A percentile compares a stretch with the other conserved stretches of the same genome.
phyloP scores from a whole-genome alignment of 2,888 invertebrate genomes.

The Cataglyphis altisquamis region DNA sequence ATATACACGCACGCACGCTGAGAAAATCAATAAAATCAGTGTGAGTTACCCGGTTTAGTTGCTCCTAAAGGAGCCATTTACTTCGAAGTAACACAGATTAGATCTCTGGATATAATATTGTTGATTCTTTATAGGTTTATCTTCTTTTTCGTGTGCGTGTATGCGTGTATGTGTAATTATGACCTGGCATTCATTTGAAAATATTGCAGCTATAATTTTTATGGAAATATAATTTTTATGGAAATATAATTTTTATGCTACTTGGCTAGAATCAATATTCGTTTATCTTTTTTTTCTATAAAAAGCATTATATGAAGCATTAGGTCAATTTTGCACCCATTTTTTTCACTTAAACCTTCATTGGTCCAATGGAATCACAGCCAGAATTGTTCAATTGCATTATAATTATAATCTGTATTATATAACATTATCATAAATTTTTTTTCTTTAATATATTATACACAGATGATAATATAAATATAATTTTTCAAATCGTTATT shows the following conservation, averaged over 20 bases:
- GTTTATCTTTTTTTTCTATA: not conserved
- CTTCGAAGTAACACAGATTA: conserved; percentile 21
- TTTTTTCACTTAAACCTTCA: conserved; percentile 23
- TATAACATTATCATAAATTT: conserved; percentile 13
- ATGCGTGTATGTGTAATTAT: not conserved
- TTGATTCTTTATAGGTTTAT: conserved; percentile 7
- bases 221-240: not conserved
- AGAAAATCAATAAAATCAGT: conserved; percentile 33
- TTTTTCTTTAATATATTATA: conserved; percentile 16
- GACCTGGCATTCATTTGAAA: conserved; percentile 6
- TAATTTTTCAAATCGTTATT: conserved; percentile 4
- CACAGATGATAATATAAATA: conserved; percentile 8
- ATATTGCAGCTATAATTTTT: conserved; percentile 5
- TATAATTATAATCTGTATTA: conserved; percentile 23
- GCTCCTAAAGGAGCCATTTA: conserved; percentile 5
- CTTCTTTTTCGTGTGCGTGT: not conserved
- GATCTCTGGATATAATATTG: conserved; percentile 2
- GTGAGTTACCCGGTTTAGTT: not conserved
- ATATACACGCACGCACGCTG: not conserved
- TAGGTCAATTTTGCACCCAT: not conserved
- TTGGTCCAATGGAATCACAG: conserved; percentile 17
- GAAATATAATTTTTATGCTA: not conserved
- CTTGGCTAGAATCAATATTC: conserved; percentile 20
- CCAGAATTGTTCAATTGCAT: not conserved
- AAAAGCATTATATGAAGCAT: not conserved